A percentile compares a stretch with the other conserved stretches of the same genome.
These are phyloP conservation scores for Athripsodes cinereus DNA, from an alignment of 2,888 invertebrate species.

Conservation along the genomic window DNA sequence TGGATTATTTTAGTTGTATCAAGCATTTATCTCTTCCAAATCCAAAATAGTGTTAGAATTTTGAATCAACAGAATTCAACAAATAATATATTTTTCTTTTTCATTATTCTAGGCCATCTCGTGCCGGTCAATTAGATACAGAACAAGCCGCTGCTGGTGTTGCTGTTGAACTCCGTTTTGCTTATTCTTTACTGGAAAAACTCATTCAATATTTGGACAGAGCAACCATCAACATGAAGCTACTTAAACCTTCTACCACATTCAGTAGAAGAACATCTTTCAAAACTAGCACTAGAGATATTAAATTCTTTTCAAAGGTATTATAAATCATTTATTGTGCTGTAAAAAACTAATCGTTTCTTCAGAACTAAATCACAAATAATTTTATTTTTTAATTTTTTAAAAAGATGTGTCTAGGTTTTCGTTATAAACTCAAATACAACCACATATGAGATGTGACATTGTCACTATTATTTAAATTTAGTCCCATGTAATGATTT, in stretches of 20 bases:
- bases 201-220: slow-evolving; percentile 94
- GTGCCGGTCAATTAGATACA: slow-evolving; percentile 62
- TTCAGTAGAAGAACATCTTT: slow-evolving; percentile 89
- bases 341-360: not conserved
- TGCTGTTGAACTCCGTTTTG: slow-evolving; percentile 89
- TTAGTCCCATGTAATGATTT: too few relatives aligned
- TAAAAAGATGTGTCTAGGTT: too few relatives aligned
- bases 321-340: not conserved
- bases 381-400: too few relatives aligned
- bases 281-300: slow-evolving; percentile 92
- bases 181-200: slow-evolving; percentile 94
- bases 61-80: too few relatives aligned
- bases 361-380: not conserved
- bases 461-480: too few relatives aligned
- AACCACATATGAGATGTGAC: too few relatives aligned
- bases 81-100: not conserved
- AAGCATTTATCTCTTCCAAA: too few relatives aligned
- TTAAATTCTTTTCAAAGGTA: slow-evolving; percentile 98
- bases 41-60: too few relatives aligned
- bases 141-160: slow-evolving; percentile 74
- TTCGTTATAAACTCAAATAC: too few relatives aligned
- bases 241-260: slow-evolving; percentile 90
- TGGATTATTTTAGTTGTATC: too few relatives aligned
- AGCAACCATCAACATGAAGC: slow-evolving; percentile 94
- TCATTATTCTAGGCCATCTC: slow-evolving; percentile 51